A percentile compares a stretch with the other conserved stretches of the same genome.
Conservation (phyloP, 2,888 invertebrate species). For the Nomada fabriciana region DNA sequence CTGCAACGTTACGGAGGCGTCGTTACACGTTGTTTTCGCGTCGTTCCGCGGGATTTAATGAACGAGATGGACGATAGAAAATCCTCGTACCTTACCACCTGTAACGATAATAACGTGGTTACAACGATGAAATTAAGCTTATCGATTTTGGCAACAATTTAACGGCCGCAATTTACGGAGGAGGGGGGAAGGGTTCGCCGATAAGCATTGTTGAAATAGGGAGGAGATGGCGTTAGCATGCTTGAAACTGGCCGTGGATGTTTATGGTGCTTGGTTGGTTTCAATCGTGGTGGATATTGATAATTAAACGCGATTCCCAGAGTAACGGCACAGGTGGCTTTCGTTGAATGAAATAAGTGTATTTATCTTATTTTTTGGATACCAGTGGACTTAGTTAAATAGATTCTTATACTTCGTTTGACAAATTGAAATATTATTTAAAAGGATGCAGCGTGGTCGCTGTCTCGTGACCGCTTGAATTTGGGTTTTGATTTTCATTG, state of each 20-base stretch:
- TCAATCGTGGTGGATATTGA: background rate
- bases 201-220: slow-evolving; percentile 32
- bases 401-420: no score
- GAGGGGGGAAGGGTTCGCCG: background rate
- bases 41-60: slow-evolving; percentile 55
- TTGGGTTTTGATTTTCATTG: no score
- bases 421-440: no score
- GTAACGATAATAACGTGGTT: slow-evolving; percentile 47
- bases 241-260: background rate
- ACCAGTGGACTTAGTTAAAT: no score
- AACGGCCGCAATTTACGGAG: slow-evolving; percentile 35
- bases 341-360: no score
- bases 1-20: slow-evolving; percentile 37
- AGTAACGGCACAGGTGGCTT: no score
- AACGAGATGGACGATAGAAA: slow-evolving; percentile 46
- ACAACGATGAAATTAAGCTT: slow-evolving; percentile 51
- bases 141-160: slow-evolving; percentile 47
- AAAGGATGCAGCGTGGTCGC: no score
- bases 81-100: background rate
- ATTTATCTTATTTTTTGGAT: no score
- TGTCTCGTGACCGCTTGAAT: no score
- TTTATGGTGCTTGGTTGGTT: background rate
- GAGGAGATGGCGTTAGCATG: slow-evolving; percentile 12
- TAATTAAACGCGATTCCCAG: background rate
- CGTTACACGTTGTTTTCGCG: slow-evolving; percentile 47